Conservation (phyloP, 2,888 invertebrate species). For the Drymonia ruficornis region DNA sequence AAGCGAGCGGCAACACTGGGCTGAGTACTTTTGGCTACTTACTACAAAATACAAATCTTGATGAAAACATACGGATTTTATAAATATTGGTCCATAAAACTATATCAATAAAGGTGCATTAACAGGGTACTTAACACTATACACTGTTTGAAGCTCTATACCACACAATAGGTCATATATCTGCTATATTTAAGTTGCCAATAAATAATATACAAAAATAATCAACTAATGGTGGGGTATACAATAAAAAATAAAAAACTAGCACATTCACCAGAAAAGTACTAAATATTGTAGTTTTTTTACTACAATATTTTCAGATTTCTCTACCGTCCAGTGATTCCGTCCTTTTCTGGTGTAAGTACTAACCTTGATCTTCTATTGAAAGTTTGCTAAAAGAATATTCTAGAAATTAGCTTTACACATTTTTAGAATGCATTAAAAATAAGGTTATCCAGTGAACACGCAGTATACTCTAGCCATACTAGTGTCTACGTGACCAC, state of each 20-base stretch:
- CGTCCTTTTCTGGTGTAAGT: no score
- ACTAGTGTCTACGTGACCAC: conserved; percentile 34
- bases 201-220: background rate
- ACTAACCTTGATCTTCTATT: no score
- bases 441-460: background rate
- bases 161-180: conserved; percentile 4
- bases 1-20: no score
- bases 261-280: conserved; percentile 1
- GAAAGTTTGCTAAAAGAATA: no score
- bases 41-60: conserved; percentile 20
- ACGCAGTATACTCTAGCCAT: conserved; percentile 34
- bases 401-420: no score
- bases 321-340: background rate
- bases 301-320: background rate
- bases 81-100: conserved; percentile 66
- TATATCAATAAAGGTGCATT: conserved; percentile 57
- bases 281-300: background rate
- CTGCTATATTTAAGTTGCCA: background rate
- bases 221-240: background rate
- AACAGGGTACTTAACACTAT: conserved; percentile 53
- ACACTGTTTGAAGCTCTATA: conserved; percentile 50
- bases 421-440: no score
- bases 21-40: no score
- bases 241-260: background rate
- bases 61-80: conserved; percentile 36